Conservation (phyloP, 2,113 vertebrate genomes). For the Alexandromys fortis region DNA sequence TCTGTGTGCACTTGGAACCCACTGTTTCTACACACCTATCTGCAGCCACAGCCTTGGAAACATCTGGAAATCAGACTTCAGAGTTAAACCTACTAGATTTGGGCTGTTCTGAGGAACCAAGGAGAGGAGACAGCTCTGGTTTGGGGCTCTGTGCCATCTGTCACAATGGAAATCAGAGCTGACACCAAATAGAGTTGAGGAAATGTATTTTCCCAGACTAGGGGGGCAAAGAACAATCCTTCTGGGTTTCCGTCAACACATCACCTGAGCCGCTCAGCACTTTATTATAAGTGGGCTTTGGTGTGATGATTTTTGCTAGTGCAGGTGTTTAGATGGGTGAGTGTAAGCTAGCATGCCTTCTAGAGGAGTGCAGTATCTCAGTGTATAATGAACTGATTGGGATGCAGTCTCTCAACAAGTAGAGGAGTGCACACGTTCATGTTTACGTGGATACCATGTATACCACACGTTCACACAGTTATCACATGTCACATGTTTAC, state of each 20-base stretch:
- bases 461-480: neutral
- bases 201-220: fast-evolving
- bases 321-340: too few relatives aligned
- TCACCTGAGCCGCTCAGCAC: neutral
- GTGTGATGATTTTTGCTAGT: too few relatives aligned
- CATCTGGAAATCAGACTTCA: neutral
- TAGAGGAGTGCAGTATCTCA: neutral
- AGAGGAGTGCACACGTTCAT: neutral
- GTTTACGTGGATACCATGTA: fast-evolving
- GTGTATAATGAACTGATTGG: neutral
- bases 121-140: fast-evolving
- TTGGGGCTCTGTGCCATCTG: fast-evolving
- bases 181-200: fast-evolving
- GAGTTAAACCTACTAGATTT: neutral
- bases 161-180: neutral
- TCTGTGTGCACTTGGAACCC: neutral
- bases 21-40: neutral
- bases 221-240: neutral
- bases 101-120: too few relatives aligned
- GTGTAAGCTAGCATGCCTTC: fast-evolving
- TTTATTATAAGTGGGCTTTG: neutral
- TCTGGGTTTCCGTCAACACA: too few relatives aligned
- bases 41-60: neutral
- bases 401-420: neutral
- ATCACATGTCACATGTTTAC: too few relatives aligned